These are phyloP conservation scores for Pseudopipra pipra DNA, from an alignment of 2,113 vertebrate species.

Conservation along the genomic window DNA sequence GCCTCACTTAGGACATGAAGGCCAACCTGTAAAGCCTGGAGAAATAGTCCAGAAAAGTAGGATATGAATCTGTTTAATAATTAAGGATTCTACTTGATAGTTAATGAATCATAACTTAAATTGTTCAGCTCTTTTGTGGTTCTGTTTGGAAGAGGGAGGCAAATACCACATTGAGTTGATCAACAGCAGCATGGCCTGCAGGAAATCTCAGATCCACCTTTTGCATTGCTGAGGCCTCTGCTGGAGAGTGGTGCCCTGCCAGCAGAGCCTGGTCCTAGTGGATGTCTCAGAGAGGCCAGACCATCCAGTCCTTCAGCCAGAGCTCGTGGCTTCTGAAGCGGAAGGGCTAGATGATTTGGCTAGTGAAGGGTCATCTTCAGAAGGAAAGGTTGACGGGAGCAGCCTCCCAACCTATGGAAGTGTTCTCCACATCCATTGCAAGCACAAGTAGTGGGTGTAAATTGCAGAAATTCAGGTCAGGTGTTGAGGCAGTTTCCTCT, in stretches of 20 bases:
- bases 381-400: not conserved
- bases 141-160: not conserved
- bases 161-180: not conserved
- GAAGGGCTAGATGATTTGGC: not conserved
- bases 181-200: not conserved
- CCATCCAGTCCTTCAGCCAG: fast-evolving
- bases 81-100: not conserved
- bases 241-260: not conserved
- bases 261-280: fast-evolving
- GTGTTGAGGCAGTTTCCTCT: not conserved
- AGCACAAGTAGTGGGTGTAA: not conserved
- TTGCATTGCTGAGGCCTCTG: fast-evolving
- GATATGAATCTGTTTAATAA: not conserved
- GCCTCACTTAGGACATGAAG: not conserved
- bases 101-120: fast-evolving
- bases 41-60: not conserved
- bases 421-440: not conserved
- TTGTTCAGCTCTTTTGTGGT: not conserved
- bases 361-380: not conserved
- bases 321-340: not conserved
- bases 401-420: not conserved
- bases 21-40: not conserved
- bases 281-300: not conserved
- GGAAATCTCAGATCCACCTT: not conserved
- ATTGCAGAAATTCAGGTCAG: not conserved